Conservation (phyloP, 2,113 vertebrate species). For the Telmatochromis sp. region DNA sequence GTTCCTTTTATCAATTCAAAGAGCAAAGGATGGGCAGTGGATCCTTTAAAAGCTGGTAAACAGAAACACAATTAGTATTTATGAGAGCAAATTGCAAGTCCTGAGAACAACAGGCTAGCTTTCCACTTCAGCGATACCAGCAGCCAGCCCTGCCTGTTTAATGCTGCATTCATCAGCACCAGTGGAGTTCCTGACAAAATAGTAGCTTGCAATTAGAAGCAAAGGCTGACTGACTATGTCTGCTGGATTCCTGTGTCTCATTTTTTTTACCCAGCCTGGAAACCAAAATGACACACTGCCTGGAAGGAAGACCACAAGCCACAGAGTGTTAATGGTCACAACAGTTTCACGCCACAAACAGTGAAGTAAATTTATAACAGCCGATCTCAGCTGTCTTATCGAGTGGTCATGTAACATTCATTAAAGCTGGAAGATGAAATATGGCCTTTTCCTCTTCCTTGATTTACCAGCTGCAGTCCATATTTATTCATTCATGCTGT, state of each 20-base stretch:
- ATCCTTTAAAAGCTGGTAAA: conserved; percentile 21
- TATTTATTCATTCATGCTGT: background rate
- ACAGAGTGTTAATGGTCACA: conserved; percentile 26
- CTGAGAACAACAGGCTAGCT: background rate
- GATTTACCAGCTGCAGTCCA: background rate
- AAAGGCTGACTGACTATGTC: background rate
- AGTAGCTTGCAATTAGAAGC: conserved; percentile 4
- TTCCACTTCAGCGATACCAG: background rate
- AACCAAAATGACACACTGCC: conserved; percentile 35
- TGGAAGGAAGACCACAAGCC: conserved; percentile 40
- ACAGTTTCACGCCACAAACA: background rate
- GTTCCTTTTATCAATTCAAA: background rate
- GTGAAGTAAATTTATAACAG: background rate
- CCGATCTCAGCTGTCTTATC: background rate
- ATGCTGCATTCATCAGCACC: conserved; percentile 2
- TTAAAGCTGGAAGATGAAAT: background rate
- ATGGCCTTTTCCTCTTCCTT: background rate
- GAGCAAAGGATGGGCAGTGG: background rate
- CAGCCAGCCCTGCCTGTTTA: background rate
- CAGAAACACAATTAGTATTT: conserved; percentile 31
- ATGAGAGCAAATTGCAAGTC: conserved; percentile 12
- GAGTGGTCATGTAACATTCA: background rate
- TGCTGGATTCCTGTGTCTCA: background rate
- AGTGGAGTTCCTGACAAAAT: conserved; percentile 1
- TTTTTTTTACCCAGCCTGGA: conserved; percentile 9